phyloP scores from a whole-genome alignment of 92 coral and sea anemone species.

The Paragorgia papillata region DNA sequence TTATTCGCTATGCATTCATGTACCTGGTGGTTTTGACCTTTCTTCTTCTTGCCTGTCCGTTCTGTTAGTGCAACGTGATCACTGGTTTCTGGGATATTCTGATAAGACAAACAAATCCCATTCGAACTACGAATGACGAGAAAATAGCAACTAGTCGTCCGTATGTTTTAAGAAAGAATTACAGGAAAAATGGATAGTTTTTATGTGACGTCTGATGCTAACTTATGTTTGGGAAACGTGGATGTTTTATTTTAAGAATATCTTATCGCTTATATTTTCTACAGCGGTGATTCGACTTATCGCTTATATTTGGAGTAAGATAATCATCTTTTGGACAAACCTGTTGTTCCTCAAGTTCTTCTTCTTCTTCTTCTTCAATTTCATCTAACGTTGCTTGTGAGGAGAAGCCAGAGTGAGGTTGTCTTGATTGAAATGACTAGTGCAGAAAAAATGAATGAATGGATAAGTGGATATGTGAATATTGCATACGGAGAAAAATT shows the following conservation, averaged over 20 bases:
- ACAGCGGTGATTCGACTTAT: too few relatives aligned
- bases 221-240: too few relatives aligned
- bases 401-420: background rate
- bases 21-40: background rate
- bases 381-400: slow-evolving; percentile 28
- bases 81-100: slow-evolving; percentile 32
- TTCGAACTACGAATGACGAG: slow-evolving; percentile 43
- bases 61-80: slow-evolving; percentile 5
- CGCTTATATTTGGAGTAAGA: too few relatives aligned
- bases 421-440: slow-evolving; percentile 17
- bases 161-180: too few relatives aligned
- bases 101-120: slow-evolving; percentile 40
- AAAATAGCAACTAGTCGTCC: slow-evolving; percentile 19
- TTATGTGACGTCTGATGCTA: too few relatives aligned
- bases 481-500: too few relatives aligned
- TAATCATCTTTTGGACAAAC: too few relatives aligned
- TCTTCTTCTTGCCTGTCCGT: slow-evolving; percentile 33
- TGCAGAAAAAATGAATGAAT: background rate
- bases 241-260: too few relatives aligned
- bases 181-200: too few relatives aligned
- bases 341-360: slow-evolving; percentile 26
- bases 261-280: too few relatives aligned
- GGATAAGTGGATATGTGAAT: too few relatives aligned
- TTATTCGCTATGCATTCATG: too few relatives aligned
- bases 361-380: slow-evolving; percentile 20